Evolutionary conservation across 2,797 vertebrate genomes (phyloP).

Genomic region (Coccyzus lansbergi): DNA sequence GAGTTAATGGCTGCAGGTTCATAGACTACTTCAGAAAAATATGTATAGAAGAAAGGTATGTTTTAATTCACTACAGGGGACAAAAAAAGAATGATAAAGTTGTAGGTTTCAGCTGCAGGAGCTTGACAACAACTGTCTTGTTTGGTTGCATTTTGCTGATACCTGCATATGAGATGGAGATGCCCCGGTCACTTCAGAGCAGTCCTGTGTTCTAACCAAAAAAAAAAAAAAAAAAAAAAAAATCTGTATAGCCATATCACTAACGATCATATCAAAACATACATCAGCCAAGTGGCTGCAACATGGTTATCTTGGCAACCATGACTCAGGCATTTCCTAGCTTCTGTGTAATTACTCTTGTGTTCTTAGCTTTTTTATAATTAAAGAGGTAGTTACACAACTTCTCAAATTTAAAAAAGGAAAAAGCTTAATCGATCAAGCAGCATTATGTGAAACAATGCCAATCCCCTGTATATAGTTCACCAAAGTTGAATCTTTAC

Average conservation of each 20-base stretch:
- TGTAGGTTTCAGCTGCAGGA: background rate
- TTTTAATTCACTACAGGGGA: background rate
- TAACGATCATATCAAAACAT: background rate
- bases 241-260: background rate
- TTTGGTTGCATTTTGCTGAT: background rate
- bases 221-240: background rate
- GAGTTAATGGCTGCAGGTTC: background rate
- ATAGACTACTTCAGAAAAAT: background rate
- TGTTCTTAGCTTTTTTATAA: background rate
- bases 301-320: background rate
- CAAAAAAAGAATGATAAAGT: background rate
- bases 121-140: background rate
- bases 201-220: background rate
- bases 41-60: fast-evolving
- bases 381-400: background rate
- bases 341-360: background rate
- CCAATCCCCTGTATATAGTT: background rate
- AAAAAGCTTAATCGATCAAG: background rate
- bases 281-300: background rate
- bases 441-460: background rate
- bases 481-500: background rate
- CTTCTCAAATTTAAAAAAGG: background rate
- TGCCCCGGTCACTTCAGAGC: background rate
- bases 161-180: background rate
- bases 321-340: background rate